Base-by-base conservation (phyloP, 2,888 invertebrate genomes). In the Oegoconia quadripuncta region DNA sequence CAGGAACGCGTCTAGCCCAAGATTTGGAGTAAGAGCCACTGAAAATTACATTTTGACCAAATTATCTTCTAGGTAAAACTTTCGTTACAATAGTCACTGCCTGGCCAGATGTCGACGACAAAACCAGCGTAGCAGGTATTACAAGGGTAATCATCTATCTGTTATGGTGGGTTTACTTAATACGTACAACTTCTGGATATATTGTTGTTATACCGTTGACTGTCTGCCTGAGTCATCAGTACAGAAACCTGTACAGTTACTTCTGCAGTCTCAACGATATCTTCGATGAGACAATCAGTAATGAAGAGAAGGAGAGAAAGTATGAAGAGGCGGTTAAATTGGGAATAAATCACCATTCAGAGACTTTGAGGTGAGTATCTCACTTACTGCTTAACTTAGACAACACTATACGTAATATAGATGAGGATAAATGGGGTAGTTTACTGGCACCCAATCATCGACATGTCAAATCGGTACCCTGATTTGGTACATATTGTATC, bases 271-370 rank as follows among this genome's bases (percentile, higher is more conserved):
- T 79, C 0, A 46, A 48, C 3, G 28, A 50, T 0, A 68, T 77
- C 30, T 77, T 77, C 37, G 45, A 55, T 3, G 14, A 50, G 0
- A 3, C 4, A 3, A 37, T 55, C 12, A 45, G 40, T 13, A 71
- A 70, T 11, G 20, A 17, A 0, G 54, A 64, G 17, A 74, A 61
- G 14, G 74, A 76, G 42, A 11, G 26, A 1, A 46, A 51, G 18
- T 80, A 70, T 42, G 72, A 68, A 29, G 31, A 56, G 0, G 55
- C 54, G 0, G 44, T 78, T 5, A 73, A 60, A 53, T 36, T 59
- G 40, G 79, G 80, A 3, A 65, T 79, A 13, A 52, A 63, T 37
- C 29, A 73, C n/a, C 79, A 78, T 48, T 46, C 56, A 0, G 56
- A 66, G 11, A 75, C 74, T 1, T 44, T 75, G 22, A 48, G 59